phyloP scores from a whole-genome alignment of 92 coral and sea anemone genomes.

The Epizoanthus scotinus region DNA sequence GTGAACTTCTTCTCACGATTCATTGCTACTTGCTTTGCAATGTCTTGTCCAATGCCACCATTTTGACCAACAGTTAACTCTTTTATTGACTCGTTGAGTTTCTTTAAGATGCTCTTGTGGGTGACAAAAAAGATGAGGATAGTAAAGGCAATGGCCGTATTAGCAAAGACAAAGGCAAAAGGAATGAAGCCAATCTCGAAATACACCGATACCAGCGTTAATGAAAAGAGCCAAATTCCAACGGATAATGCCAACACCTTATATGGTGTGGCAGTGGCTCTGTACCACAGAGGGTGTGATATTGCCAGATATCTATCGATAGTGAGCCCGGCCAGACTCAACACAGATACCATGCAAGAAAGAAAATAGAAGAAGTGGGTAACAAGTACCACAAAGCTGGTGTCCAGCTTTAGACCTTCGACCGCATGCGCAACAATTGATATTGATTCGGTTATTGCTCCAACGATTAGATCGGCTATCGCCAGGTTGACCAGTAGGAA shows the following conservation, averaged over 20 bases:
- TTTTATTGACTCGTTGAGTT: background rate
- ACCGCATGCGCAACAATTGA: background rate
- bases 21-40: background rate
- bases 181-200: conserved; percentile 23
- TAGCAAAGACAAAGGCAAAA: conserved; percentile 30
- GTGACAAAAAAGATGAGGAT: conserved; percentile 22
- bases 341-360: conserved; percentile 24
- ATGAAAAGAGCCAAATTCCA: conserved; percentile 28
- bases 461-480: conserved; percentile 13
- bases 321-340: conserved; percentile 24
- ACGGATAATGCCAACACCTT: conserved; percentile 6
- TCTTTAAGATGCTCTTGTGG: conserved; percentile 4
- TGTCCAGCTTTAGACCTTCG: conserved; percentile 13
- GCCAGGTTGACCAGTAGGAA: conserved; percentile 29
- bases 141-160: conserved; percentile 28
- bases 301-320: conserved; percentile 34
- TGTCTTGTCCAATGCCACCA: background rate
- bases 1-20: conserved; percentile 25
- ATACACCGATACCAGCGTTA: background rate
- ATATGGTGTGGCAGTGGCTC: conserved; percentile 15
- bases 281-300: conserved; percentile 30
- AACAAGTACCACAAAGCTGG: background rate
- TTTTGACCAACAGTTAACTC: conserved; percentile 2
- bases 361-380: conserved; percentile 15
- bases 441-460: conserved; percentile 4